Conservation (phyloP, 2,888 invertebrate genomes). For the Sinelater perroti region DNA sequence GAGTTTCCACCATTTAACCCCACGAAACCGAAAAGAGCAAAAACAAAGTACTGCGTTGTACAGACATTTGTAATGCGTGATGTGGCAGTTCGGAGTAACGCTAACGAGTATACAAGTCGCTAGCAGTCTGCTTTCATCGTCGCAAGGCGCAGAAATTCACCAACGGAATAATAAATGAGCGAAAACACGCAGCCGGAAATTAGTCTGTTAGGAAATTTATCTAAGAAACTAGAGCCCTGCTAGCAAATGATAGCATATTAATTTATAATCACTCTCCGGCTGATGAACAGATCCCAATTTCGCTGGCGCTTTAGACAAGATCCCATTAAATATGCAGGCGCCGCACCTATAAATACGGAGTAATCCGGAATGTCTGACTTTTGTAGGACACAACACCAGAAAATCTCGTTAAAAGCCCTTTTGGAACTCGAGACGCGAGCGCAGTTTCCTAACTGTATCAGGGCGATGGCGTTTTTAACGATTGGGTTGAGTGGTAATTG, state of each 20-base stretch:
- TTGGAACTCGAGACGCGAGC: background rate
- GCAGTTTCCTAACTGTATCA: background rate
- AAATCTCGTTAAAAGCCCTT: slow-evolving; percentile 5
- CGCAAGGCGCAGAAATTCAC: slow-evolving; percentile 35
- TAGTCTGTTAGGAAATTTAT: slow-evolving; percentile 37
- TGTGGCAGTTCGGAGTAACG: slow-evolving; percentile 26
- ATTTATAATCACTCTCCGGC: slow-evolving; percentile 32
- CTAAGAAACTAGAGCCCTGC: slow-evolving; percentile 30
- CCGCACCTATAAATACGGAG: slow-evolving; percentile 11
- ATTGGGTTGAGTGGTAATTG: no score
- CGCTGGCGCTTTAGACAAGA: slow-evolving; percentile 18
- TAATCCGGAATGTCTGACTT: slow-evolving; percentile 14
- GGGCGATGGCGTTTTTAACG: no score
- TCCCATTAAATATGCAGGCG: slow-evolving; percentile 22
- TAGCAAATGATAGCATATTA: slow-evolving; percentile 36
- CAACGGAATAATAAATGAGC: slow-evolving; percentile 37
- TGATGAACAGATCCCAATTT: slow-evolving; percentile 28
- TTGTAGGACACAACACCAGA: slow-evolving; percentile 2
- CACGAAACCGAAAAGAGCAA: no score
- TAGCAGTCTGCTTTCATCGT: slow-evolving; percentile 32
- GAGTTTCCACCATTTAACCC: no score
- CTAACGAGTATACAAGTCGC: slow-evolving; percentile 31
- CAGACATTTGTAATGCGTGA: slow-evolving; percentile 12
- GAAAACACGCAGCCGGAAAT: slow-evolving; percentile 34
- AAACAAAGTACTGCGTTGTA: no score